These are phyloP conservation scores for Spinus olivaceus DNA, from an alignment of 2,797 vertebrate species.

Conservation along the genomic window DNA sequence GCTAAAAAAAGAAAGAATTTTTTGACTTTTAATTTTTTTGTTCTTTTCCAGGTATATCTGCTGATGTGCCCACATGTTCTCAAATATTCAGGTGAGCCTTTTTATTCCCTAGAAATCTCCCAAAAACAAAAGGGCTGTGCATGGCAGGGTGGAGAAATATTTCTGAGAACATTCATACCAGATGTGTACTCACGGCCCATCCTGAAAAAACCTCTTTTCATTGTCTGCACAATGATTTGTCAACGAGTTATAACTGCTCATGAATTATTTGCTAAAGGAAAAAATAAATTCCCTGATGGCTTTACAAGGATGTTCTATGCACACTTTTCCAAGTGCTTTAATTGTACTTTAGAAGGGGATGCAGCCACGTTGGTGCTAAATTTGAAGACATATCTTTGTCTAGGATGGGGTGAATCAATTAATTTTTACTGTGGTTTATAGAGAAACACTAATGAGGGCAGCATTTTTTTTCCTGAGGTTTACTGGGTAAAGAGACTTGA, in stretches of 20 bases:
- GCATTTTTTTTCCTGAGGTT: neutral
- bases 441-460: neutral
- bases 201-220: constrained; percentile 25
- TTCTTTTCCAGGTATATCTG: neutral
- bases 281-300: neutral
- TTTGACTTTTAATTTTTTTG: neutral
- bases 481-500: neutral
- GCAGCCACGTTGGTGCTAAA: neutral
- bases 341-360: neutral
- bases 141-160: neutral
- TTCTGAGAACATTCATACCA: constrained; percentile 30
- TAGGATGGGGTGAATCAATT: neutral
- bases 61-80: neutral
- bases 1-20: neutral
- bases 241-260: constrained; percentile 1
- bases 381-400: neutral
- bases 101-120: neutral
- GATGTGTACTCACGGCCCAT: neutral
- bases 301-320: neutral
- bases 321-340: neutral
- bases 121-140: neutral
- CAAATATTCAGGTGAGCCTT: constrained; percentile 14
- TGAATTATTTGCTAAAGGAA: constrained; percentile 43
- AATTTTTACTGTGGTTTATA: neutral
- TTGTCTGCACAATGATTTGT: constrained; percentile 50